A percentile compares a stretch with the other conserved stretches of the same genome.
Evolutionary conservation across 1,140 invertebrate species (phyloP).

Genomic region (Drosophila jambulina): DNA sequence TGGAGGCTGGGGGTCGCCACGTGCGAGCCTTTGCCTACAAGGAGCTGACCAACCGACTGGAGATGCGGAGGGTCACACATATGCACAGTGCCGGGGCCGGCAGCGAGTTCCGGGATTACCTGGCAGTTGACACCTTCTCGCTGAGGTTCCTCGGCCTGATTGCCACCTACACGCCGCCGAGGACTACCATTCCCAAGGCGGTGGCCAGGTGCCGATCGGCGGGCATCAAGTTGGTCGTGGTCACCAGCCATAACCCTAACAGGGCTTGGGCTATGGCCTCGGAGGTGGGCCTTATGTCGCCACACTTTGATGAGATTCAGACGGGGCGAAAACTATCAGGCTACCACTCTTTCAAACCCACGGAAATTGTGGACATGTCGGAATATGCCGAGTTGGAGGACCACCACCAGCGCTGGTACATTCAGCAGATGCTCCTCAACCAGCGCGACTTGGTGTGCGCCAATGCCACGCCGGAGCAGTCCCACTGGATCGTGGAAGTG

Average conservation of each 20-base stretch:
- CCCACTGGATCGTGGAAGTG: constrained; percentile 45
- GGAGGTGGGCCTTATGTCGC: constrained; percentile 41
- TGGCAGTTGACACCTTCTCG: constrained; percentile 12
- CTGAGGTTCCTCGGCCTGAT: constrained; percentile 56
- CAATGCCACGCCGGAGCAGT: constrained; percentile 13
- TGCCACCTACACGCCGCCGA: constrained; percentile 35
- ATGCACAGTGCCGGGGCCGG: background rate
- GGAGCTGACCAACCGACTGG: constrained; percentile 5
- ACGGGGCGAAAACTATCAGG: background rate
- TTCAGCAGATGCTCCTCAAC: constrained; percentile 39
- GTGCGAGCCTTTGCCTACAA: constrained; percentile 49
- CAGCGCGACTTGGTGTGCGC: constrained; percentile 55
- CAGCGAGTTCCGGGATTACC: constrained; percentile 3
- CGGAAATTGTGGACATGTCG: constrained; percentile 43
- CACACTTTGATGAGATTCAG: background rate
- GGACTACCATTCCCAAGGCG: constrained; percentile 7
- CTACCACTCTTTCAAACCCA: background rate
- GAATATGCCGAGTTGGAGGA: constrained; percentile 9
- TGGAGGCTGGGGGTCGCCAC: constrained; percentile 29
- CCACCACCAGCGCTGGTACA: constrained; percentile 52
- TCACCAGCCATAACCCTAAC: background rate
- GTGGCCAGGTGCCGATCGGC: constrained; percentile 42
- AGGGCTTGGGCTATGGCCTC: constrained; percentile 34
- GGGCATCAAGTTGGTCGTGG: constrained; percentile 59
- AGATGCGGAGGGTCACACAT: constrained; percentile 4